phyloP scores from a whole-genome alignment of 2,797 vertebrate genomes.

The Leucoraja ocellata region DNA sequence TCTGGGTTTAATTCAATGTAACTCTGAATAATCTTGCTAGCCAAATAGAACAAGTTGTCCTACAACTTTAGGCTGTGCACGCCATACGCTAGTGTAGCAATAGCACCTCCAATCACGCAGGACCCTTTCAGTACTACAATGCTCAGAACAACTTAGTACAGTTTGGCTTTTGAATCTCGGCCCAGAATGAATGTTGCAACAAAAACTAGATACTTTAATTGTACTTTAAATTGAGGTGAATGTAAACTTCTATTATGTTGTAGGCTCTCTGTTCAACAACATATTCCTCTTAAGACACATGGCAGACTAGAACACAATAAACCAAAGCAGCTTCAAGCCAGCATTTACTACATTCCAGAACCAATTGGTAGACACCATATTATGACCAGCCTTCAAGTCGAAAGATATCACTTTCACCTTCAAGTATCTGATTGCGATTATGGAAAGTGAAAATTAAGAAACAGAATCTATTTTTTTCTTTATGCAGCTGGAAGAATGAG shows the following conservation, averaged over 20 bases:
- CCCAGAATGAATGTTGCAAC: not conserved
- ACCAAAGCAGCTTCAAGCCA: not conserved
- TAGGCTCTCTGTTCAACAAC: not conserved
- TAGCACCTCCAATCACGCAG: not conserved
- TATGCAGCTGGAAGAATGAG: not conserved
- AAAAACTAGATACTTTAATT: not conserved
- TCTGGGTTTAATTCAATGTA: not conserved
- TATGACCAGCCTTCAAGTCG: not conserved
- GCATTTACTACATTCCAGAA: not conserved
- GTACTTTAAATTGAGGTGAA: not conserved
- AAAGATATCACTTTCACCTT: not conserved
- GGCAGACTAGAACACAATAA: not conserved
- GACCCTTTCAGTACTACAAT: not conserved
- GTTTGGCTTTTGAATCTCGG: not conserved
- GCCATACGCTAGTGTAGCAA: not conserved
- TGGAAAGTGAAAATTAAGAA: not conserved
- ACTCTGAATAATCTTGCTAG: not conserved
- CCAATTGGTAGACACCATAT: not conserved
- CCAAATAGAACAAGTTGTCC: too few species aligned
- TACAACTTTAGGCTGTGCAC: too few species aligned
- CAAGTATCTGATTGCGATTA: not conserved
- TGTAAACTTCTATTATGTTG: not conserved
- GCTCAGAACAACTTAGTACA: not conserved
- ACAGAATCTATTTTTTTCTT: not conserved
- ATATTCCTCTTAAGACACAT: not conserved